Base-by-base conservation (phyloP, 2,888 invertebrate species). In the Graphium colonna region DNA sequence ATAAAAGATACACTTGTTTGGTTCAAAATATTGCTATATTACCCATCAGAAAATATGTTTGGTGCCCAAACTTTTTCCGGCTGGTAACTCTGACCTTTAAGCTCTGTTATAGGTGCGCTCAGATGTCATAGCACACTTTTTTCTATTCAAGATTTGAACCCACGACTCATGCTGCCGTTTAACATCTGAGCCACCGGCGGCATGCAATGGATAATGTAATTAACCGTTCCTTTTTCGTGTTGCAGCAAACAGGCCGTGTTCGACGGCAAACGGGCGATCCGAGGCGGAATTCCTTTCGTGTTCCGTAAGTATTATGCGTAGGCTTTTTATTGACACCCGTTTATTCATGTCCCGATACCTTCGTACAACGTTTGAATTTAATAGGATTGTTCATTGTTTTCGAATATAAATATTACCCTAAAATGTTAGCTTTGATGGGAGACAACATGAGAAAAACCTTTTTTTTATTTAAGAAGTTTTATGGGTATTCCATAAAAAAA, bases 261-360 rank as follows among this genome's bases (percentile, higher is more conserved):
- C 89, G 98, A 98, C 90, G 97, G 97, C 64, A 97, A 97, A 84
- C 95, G 97, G 81, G 95, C 98, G 60, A 98, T 98, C 79, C 92
- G 98, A 77, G 98, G 98, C 71, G 98, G 98, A 71, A 97, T 98
- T 82, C 98, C 98, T 59, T 95, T 98, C 85, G 96, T 98, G 62
- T 98, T 98, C 88, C 98, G 98, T 98, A 93, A 97, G 97, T 95
- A 79, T 65, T 21, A 21, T 21, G 21, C 21, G 21, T 21, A 21
- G 21, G 21, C n/a, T 21, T 21, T 21, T 39, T 28, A 31, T 17
- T 50, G 21, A 5, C 21, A 21, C 21, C 21, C 21, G 21, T 21
- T 21, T 21, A 21, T 21, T 21, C 21, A 21, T 21, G 5, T 21
- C 5, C 21, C 21, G 5, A 21, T 21, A 21, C 5, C 3, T 21